phyloP scores from a whole-genome alignment of 2,113 vertebrate genomes.

The Mixornis gularis region DNA sequence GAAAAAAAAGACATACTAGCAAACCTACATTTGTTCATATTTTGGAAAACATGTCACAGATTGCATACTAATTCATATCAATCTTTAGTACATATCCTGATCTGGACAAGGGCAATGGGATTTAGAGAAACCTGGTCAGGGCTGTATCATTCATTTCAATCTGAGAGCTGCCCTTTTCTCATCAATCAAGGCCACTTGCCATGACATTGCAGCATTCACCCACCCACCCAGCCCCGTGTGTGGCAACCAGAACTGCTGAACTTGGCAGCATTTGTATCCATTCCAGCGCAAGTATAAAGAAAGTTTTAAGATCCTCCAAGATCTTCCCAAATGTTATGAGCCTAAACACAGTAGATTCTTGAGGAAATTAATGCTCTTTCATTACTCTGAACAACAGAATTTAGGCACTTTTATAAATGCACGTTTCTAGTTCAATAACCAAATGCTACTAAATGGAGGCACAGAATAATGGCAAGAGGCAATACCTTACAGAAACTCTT shows the following conservation, averaged over 20 bases:
- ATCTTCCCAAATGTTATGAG: not conserved
- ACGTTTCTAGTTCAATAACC: not conserved
- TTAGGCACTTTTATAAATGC: not conserved
- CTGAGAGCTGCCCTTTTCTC: not conserved
- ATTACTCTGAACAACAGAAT: not conserved
- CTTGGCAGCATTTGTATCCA: not conserved
- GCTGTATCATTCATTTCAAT: not conserved
- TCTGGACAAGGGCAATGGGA: not conserved
- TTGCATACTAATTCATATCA: not conserved
- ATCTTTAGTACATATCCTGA: not conserved
- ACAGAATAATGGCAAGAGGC: not conserved
- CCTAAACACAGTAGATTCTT: not conserved
- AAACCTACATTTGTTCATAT: not conserved
- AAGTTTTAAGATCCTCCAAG: not conserved
- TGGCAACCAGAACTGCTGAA: not conserved
- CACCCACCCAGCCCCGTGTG: rapidly evolving
- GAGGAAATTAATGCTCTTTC: not conserved
- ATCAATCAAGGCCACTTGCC: rapidly evolving
- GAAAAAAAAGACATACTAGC: not conserved
- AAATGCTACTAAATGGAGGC: not conserved
- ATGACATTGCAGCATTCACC: rapidly evolving
- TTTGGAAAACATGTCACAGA: not conserved
- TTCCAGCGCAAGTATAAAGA: not conserved
- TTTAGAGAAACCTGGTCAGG: not conserved
- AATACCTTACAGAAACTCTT: not conserved